phyloP scores from a whole-genome alignment of 2,113 vertebrate species.

The Cyprinodon tularosa region DNA sequence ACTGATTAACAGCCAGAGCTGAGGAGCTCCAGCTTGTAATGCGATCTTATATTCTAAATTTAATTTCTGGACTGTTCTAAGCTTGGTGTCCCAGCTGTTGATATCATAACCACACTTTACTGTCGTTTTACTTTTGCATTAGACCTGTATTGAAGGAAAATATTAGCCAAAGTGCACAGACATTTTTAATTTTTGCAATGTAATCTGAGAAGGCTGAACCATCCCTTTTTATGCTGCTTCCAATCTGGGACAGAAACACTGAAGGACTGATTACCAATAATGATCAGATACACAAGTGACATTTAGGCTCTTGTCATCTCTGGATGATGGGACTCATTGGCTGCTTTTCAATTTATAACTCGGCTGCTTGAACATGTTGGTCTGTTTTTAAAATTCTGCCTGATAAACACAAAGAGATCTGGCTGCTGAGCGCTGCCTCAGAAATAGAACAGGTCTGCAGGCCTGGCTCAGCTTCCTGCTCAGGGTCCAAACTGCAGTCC shows the following conservation, averaged over 20 bases:
- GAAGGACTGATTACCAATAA: constrained; percentile 27
- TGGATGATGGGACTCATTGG: constrained; percentile 20
- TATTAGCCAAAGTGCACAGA: neutral
- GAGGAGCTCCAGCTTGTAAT: constrained; percentile 38
- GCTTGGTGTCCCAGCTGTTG: constrained; percentile 38
- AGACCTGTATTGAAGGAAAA: neutral
- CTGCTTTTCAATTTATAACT: constrained; percentile 29
- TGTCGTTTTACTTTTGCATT: constrained; percentile 52
- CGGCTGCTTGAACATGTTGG: constrained; percentile 52
- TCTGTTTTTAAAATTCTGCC: constrained; percentile 25
- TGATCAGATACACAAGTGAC: constrained; percentile 39
- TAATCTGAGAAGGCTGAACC: constrained; percentile 72
- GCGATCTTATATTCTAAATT: constrained; percentile 67
- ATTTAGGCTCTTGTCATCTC: constrained; percentile 27
- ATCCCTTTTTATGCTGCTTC: constrained; percentile 64
- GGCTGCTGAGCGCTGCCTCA: constrained; percentile 27
- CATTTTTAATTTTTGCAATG: constrained; percentile 39
- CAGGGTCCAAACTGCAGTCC: constrained; percentile 44
- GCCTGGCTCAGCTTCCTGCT: constrained; percentile 33
- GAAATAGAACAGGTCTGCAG: constrained; percentile 19
- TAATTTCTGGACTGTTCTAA: constrained; percentile 68
- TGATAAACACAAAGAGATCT: constrained; percentile 54
- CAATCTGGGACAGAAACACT: constrained; percentile 63
- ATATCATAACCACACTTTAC: constrained; percentile 10
- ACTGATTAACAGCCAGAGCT: constrained; percentile 8